Evolutionary conservation across 2,888 invertebrate genomes (phyloP), one percentile per base, ranked within the genome.

Genomic region (Creontiades dilutus): DNA sequence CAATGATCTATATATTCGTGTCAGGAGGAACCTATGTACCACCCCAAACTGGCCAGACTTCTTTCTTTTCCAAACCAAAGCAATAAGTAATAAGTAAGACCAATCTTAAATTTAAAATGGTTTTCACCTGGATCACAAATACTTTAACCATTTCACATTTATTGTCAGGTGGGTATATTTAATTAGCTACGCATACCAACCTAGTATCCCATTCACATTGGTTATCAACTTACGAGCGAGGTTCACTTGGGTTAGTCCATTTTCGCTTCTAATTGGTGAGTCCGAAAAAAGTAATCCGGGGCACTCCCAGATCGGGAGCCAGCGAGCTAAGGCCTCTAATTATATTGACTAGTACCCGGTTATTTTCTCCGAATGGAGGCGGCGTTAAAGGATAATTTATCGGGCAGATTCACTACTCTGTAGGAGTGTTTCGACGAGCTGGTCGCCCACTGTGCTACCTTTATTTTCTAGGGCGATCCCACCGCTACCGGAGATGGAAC

Each of bases 211-310:
- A 37, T 37, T 37, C 37, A 37, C 37, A 37, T 4, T 37, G 7
- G 7, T 37, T 4, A 37, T 37, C 2, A 37, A 37, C 37, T 37
- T 37, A 7, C 7, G 37, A 37, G 37, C 37, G 37, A 37, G 37
- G 37, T 37, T 37, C 37, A 37, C 37, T 37, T 37, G 37, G 37
- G 37, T 37, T 37, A 16, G 52, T 52, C 52, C 52, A 68, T 68
- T 19, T 9, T 68, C 68, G 11, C 23, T 23, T 23, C 3, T 61
- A 61, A 61, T 61, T 68, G 68, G 23, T 68, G 23, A 19, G 19
- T 23, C 27, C 68, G 68, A 68, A 68, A 68, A 37, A 68, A 68
- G 23, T 68, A 68, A 68, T 68, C 68, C 68, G 68, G 68, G 68
- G 23, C 23, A 23, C 68, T 68, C 68, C 68, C 68, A 23, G 23